A percentile compares a stretch with the other conserved stretches of the same genome.
These are phyloP conservation scores for Trachemys scripta DNA, from an alignment of 2,113 vertebrate species.

Conservation along the genomic window DNA sequence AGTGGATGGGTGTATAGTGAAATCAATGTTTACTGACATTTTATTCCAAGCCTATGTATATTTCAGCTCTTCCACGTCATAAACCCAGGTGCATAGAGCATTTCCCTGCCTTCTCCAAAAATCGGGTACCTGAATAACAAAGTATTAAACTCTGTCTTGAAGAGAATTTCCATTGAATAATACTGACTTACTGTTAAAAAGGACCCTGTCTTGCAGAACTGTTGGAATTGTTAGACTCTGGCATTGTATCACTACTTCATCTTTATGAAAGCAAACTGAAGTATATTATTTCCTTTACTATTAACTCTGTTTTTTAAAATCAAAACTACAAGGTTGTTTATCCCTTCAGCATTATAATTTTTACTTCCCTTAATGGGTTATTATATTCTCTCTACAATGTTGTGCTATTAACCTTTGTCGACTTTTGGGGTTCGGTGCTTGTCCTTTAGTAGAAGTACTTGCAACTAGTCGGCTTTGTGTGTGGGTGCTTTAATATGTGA, in stretches of 20 bases:
- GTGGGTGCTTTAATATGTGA: neutral
- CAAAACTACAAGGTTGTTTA: neutral
- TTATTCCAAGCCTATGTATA: neutral
- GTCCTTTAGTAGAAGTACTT: neutral
- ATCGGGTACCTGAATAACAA: neutral
- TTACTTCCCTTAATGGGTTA: neutral
- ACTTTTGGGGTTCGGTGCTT: neutral
- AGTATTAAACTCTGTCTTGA: neutral
- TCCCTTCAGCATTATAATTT: neutral
- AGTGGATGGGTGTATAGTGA: neutral
- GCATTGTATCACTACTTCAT: neutral
- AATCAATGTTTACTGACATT: neutral
- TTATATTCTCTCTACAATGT: neutral
- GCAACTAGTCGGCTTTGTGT: neutral
- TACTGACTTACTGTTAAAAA: neutral
- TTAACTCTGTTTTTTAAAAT: neutral
- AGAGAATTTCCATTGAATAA: neutral
- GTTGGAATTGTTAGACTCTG: neutral
- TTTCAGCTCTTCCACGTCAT: neutral
- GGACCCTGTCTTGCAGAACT: neutral
- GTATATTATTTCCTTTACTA: neutral
- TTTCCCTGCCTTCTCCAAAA: neutral
- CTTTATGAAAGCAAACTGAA: neutral
- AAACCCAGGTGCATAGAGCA: neutral
- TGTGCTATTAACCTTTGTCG: neutral